Base-by-base conservation (phyloP, 2,113 vertebrate species). In the Pimephales promelas region DNA sequence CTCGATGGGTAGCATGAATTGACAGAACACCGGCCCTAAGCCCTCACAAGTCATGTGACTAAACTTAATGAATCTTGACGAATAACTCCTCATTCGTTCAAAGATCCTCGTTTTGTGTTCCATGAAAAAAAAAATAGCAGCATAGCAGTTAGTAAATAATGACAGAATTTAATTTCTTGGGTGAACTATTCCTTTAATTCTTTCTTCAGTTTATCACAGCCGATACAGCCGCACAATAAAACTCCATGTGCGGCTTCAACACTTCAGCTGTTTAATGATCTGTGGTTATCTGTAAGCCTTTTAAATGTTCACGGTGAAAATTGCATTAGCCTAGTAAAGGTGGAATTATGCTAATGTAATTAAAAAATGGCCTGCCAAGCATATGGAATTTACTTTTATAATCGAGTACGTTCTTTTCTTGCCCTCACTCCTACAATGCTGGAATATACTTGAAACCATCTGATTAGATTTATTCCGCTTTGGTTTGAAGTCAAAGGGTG, bases 301-400 rank as follows among this genome's bases (percentile, higher is more conserved):
- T 70, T 70, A 68, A 66, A 79, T 13, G 62, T 47, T 71, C 34
- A 68, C 72, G 54, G 45, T 24, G 66, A 57, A 79, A n/a, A 78
- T 79, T 72, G 75, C 54, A 61, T 83, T 83, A 64, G 72, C 22
- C 47, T 22, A 75, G 78, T 83, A 61, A 83, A 72, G 40, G 66
- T 84, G 22, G 18, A 59, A 75, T 78, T 76, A 57, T 70, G 28
- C 75, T 43, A 72, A 72, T 79, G 66, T 45, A 83, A 84, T 77
- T 40, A 68, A 78, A 82, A 78, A 14, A 54, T 78, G 10, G 59
- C 43, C 61, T 80, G 61, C 59, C 18, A 52, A 80, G 78, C 78
- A 80, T 80, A 80, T 80, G 78, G 59, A 66, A 59, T 61, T 80
- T 80, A 52, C 43, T 80, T 80, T 80, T 80, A 80, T 66, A 80